Evolutionary conservation across 2,113 vertebrate genomes (phyloP).

Genomic region (Gallinago paraguaiae): DNA sequence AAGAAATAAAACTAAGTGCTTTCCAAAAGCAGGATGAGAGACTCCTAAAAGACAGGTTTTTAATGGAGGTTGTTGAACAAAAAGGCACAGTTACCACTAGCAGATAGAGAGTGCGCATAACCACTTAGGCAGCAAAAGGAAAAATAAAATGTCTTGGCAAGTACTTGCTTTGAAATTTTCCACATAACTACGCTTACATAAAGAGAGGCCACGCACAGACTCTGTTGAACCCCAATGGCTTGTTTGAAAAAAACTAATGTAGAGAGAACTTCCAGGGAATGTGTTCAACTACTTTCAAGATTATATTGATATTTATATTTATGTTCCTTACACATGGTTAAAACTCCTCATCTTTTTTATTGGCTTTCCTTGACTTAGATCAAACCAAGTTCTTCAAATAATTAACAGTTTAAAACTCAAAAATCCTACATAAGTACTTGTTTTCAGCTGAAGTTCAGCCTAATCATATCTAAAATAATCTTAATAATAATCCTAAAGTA

Average conservation of each 20-base stretch:
- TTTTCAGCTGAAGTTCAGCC: background rate
- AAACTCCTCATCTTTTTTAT: background rate
- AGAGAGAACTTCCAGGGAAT: background rate
- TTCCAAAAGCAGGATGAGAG: background rate
- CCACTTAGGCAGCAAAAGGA: background rate
- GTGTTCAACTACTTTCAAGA: background rate
- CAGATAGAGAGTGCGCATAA: background rate
- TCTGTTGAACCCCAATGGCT: background rate
- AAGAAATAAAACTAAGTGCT: background rate
- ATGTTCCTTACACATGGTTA: background rate
- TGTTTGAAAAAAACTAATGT: background rate
- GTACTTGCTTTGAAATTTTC: background rate
- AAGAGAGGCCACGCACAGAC: background rate
- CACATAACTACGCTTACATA: background rate
- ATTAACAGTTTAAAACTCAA: background rate
- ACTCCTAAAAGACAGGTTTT: fast-evolving
- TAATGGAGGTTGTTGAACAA: background rate
- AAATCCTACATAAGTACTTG: background rate
- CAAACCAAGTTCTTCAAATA: background rate
- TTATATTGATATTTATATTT: slow-evolving; percentile 8
- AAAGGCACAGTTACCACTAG: background rate
- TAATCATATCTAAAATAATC: slow-evolving; percentile 3
- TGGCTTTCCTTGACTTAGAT: background rate
- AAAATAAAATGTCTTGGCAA: background rate
- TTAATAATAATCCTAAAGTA: background rate